phyloP scores from a whole-genome alignment of 2,797 vertebrate species.

The Hephaestus fuliginosus region DNA sequence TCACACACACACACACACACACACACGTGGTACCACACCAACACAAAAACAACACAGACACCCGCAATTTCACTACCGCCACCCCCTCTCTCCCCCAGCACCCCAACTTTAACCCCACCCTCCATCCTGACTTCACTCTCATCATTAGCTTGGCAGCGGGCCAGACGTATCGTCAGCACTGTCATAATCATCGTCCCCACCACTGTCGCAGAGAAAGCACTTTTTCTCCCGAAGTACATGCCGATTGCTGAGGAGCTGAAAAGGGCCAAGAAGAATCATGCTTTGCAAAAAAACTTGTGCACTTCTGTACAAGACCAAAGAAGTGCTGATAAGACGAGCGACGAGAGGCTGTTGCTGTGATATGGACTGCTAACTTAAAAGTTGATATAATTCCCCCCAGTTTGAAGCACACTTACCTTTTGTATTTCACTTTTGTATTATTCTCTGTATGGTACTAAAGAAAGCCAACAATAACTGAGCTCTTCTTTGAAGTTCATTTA shows the following conservation, averaged over 20 bases:
- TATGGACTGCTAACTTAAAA: constrained; percentile 20
- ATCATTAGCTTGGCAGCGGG: constrained; percentile 46
- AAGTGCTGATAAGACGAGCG: constrained; percentile 16
- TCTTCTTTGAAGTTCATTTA: constrained; percentile 33
- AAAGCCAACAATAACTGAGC: constrained; percentile 25
- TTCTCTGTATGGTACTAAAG: constrained; percentile 20
- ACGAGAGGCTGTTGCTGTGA: constrained; percentile 34
- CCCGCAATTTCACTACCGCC: constrained; percentile 12
- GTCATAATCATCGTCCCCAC: constrained; percentile 39
- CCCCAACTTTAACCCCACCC: constrained; percentile 41
- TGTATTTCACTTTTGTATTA: constrained; percentile 4
- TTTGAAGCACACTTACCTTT: constrained; percentile 21
- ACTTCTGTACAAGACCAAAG: neutral
- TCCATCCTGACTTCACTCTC: constrained; percentile 18
- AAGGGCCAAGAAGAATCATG: neutral
- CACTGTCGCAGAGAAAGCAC: constrained; percentile 12
- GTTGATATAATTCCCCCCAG: constrained; percentile 13
- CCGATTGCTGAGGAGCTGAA: neutral
- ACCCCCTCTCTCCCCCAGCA: constrained; percentile 11
- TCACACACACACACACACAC: constrained; percentile 35
- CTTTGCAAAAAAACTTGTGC: constrained; percentile 7
- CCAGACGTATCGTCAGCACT: constrained; percentile 56
- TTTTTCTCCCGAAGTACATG: constrained; percentile 13
- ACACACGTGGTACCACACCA: constrained; percentile 9
- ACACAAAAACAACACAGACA: constrained; percentile 24